phyloP scores from a whole-genome alignment of 2,113 vertebrate species.

The Mus spicilegus region DNA sequence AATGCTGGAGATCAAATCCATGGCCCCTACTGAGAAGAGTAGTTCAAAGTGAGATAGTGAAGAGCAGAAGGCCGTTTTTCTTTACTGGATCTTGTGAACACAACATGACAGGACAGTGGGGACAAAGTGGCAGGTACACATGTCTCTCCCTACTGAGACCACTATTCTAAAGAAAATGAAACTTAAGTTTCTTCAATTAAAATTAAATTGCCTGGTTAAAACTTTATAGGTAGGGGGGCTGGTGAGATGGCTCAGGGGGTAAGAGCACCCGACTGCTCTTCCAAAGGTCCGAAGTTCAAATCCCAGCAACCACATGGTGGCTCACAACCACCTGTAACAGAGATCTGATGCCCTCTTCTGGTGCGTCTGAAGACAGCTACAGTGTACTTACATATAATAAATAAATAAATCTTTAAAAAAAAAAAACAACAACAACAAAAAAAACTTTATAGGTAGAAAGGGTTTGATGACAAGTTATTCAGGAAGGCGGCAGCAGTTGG shows the following conservation, averaged over 20 bases:
- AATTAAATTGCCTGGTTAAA: constrained; percentile 49
- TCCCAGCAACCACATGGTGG: too few relatives aligned
- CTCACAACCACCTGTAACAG: too few relatives aligned
- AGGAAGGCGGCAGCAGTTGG: not conserved
- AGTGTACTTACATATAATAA: too few relatives aligned
- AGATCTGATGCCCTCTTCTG: too few relatives aligned
- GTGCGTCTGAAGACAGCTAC: too few relatives aligned
- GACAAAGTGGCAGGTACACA: not conserved
- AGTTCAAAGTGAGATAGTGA: not conserved
- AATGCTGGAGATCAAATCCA: not conserved
- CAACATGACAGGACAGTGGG: not conserved
- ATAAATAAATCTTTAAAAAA: too few relatives aligned
- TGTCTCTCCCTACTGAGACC: not conserved
- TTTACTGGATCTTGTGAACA: not conserved
- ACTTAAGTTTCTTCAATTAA: not conserved
- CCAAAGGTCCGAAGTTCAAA: too few relatives aligned
- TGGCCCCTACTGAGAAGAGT: not conserved
- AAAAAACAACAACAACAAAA: too few relatives aligned
- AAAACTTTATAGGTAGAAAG: not conserved
- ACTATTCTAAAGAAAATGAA: constrained; percentile 45
- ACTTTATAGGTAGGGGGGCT: not conserved
- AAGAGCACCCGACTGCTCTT: too few relatives aligned
- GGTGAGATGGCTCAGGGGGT: too few relatives aligned
- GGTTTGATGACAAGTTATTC: constrained; percentile 36
- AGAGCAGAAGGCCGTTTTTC: not conserved